Conservation (phyloP, 2,797 vertebrate species). For the Acanthurus tractus region DNA sequence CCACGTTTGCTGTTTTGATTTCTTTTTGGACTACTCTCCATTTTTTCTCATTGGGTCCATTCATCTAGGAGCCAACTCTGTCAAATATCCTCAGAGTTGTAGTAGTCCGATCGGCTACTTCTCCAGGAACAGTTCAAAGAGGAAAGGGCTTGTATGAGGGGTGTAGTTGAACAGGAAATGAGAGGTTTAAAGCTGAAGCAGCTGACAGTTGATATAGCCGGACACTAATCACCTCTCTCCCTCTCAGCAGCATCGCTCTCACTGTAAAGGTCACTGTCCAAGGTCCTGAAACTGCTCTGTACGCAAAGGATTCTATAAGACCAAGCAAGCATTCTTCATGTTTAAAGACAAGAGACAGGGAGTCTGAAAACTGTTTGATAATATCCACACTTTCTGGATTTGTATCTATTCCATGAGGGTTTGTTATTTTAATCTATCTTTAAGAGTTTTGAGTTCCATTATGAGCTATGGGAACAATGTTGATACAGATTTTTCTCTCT, state of each 20-base stretch:
- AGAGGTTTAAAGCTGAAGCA: conserved; percentile 13
- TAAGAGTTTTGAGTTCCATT: not conserved
- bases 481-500: not conserved
- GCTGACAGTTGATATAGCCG: conserved; percentile 9
- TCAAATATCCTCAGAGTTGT: not conserved
- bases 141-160: not conserved
- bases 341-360: not conserved
- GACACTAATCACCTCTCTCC: conserved; percentile 21
- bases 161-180: conserved; percentile 16
- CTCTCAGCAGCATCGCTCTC: not conserved
- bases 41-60: no score
- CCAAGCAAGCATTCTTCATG: not conserved
- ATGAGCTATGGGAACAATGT: not conserved
- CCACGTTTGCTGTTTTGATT: not conserved
- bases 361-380: not conserved
- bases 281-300: not conserved
- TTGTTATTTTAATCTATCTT: not conserved
- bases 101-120: not conserved
- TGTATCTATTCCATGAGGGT: not conserved
- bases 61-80: not conserved
- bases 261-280: conserved; percentile 23
- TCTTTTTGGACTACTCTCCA: not conserved
- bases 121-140: not conserved
- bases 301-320: not conserved
- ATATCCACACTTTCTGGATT: not conserved